Percentiles rank a stretch among this genome's conserved stretches.
phyloP scores from a whole-genome alignment of 2,797 vertebrate genomes.

The Somateria mollissima region DNA sequence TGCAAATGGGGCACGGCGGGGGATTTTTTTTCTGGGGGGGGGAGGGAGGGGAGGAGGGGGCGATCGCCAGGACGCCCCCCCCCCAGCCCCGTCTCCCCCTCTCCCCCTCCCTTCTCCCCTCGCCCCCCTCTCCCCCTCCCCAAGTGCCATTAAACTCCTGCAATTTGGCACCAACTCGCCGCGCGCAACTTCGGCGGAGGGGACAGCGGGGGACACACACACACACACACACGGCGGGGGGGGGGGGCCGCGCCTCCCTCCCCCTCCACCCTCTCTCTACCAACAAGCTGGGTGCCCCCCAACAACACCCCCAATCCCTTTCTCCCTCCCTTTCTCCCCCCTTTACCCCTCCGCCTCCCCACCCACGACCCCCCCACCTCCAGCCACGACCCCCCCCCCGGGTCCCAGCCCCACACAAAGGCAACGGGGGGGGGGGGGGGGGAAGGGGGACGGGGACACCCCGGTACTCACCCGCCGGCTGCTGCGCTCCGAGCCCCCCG shows the following conservation, averaged over 20 bases:
- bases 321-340: not conserved
- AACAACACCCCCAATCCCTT: conserved; percentile 28
- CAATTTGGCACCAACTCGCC: conserved; percentile 51
- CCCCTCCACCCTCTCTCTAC: conserved; percentile 57
- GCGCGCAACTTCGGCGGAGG: conserved; percentile 37
- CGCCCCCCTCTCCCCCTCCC: conserved; percentile 55
- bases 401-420: conserved; percentile 43
- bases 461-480: conserved; percentile 30
- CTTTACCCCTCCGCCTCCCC: no score
- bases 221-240: no score
- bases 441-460: not conserved
- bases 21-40: no score
- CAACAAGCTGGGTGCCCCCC: not conserved
- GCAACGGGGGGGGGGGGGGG: not conserved
- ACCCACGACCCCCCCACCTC: not conserved
- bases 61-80: not conserved
- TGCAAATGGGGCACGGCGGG: not conserved
- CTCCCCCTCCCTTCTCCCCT: not conserved
- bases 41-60: not conserved
- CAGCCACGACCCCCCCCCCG: not conserved
- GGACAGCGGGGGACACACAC: not conserved
- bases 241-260: not conserved
- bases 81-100: not conserved
- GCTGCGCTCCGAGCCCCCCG: conserved; percentile 34
- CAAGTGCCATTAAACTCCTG: conserved; percentile 46